Conservation (phyloP, 2,113 vertebrate genomes). For the Theristicus caerulescens region DNA sequence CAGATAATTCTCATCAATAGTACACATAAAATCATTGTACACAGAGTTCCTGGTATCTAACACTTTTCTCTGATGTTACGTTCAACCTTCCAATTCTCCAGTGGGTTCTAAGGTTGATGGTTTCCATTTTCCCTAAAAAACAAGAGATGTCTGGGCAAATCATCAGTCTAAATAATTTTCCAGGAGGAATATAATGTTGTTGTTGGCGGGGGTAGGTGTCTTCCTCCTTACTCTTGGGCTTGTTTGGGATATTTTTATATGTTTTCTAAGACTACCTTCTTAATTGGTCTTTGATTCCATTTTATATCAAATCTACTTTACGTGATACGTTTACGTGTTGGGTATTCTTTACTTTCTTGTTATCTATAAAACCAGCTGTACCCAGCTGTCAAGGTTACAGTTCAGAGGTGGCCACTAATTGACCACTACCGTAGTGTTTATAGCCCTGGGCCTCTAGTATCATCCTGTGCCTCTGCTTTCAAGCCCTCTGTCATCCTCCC, state of each 20-base stretch:
- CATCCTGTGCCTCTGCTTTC: not conserved
- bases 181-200: not conserved
- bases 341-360: not conserved
- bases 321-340: not conserved
- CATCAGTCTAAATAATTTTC: not conserved
- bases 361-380: not conserved
- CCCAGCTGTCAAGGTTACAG: not conserved
- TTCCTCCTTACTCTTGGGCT: not conserved
- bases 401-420: not conserved
- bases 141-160: not conserved
- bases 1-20: not conserved
- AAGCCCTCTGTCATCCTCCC: not conserved
- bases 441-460: not conserved
- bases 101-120: not conserved
- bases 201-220: accelerated
- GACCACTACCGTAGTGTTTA: not conserved
- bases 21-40: not conserved
- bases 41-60: not conserved
- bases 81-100: not conserved
- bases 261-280: not conserved
- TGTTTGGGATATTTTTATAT: not conserved
- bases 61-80: not conserved
- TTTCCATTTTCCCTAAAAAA: not conserved
- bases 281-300: not conserved
- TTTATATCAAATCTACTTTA: not conserved